Evolutionary conservation across 2,113 vertebrate genomes (phyloP), one percentile per base, ranked within the genome.

Genomic region (Indri indri): DNA sequence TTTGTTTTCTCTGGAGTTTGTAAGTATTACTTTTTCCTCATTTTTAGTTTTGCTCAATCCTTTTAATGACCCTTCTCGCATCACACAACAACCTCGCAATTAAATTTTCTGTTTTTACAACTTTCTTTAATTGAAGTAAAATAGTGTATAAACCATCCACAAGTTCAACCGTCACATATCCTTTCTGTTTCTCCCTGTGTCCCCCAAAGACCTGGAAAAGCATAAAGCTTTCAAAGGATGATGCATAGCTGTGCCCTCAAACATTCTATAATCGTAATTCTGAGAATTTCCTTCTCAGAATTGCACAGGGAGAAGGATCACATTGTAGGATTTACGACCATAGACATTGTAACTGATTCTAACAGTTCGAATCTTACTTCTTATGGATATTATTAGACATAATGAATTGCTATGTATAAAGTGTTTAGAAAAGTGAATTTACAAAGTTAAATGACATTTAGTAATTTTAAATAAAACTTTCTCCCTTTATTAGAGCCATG

Each of bases 111-210:
- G 13, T 30, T 90, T 73, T 22, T 61, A 37, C n/a, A 45, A 23
- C 30, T 71, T 94, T 47, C 79, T 91, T 85, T 84, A 80, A 45
- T 47, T 40, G 47, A 89, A 83, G 32, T 65, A 74, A 71, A 96
- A 86, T 22, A 42, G 8, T 25, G 4, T 54, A 47, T 71, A 20
- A 86, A 22, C 79, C 65, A 59, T 40, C 4, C 10, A 30, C 52
- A 9, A 76, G n/a, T 70, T 74, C 11, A 79, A 79, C 52, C 9
- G 42, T 91, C 16, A 74, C 9, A 37, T 13, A 66, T 57, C 71
- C 2, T 73, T 40, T 63, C 40, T 40, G 23, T 71, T 89, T 91
- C 47, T 93, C 34, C n/a, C 52, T 22, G 50, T 91, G 18, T 9
- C 6, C 3, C 7, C 47, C 52, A 34, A 57, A 88, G 25, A 25